Evolutionary conservation across 2,113 vertebrate genomes (phyloP).

Genomic region (Procavia capensis): DNA sequence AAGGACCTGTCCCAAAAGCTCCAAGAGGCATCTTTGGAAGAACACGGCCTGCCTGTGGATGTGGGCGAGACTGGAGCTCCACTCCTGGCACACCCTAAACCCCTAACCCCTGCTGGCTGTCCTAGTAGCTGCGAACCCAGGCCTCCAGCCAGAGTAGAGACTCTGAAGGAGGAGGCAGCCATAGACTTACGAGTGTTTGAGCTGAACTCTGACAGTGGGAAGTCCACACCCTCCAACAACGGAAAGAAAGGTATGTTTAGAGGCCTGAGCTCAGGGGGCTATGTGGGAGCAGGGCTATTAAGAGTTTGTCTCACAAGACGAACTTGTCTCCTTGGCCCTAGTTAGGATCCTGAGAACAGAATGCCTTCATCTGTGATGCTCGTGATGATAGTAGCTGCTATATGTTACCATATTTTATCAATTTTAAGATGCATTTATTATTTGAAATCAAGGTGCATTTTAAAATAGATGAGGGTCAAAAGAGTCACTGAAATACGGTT

Average conservation of each 20-base stretch:
- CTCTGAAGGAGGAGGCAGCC: conserved; percentile 91
- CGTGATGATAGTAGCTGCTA: background rate
- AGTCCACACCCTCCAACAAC: conserved; percentile 98
- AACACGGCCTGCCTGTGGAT: conserved; percentile 79
- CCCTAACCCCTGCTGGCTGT: conserved; percentile 62
- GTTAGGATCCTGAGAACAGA: background rate
- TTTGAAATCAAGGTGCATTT: background rate
- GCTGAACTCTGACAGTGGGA: conserved; percentile 98
- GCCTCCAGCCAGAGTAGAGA: conserved; percentile 85
- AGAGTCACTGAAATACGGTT: background rate
- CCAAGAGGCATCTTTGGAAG: conserved; percentile 83
- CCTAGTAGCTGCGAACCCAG: conserved; percentile 74
- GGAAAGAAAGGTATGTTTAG: conserved; percentile 95
- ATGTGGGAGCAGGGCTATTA: background rate
- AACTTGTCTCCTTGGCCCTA: background rate
- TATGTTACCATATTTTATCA: background rate
- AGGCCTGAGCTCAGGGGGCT: background rate
- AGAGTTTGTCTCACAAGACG: background rate
- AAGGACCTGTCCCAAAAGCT: conserved; percentile 81
- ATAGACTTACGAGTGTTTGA: conserved; percentile 97
- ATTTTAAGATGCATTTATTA: background rate
- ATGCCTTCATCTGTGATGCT: background rate
- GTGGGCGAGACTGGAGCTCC: conserved; percentile 73
- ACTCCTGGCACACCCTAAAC: conserved; percentile 55
- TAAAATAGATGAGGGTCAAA: background rate